These are phyloP conservation scores for Lepidothrix coronata DNA, from an alignment of 2,113 vertebrate species.

Conservation along the genomic window DNA sequence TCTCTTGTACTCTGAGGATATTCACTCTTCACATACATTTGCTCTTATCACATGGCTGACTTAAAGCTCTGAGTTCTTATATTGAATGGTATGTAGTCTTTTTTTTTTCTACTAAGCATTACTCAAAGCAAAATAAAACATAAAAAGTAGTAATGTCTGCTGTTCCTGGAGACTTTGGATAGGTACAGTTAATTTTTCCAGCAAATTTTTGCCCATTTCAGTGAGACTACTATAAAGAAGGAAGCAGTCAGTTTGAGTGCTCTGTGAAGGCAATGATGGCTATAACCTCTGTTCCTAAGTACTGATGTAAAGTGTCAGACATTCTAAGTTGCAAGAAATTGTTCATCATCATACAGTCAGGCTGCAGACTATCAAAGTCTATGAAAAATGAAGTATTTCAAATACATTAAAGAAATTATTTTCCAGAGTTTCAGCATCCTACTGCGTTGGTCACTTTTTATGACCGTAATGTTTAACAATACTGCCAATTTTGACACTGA, in stretches of 20 bases:
- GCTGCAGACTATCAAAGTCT: background rate
- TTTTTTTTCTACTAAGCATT: background rate
- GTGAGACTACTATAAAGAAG: background rate
- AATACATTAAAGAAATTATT: background rate
- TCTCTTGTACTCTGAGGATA: background rate
- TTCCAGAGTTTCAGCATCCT: background rate
- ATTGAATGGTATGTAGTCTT: background rate
- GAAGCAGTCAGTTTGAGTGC: background rate
- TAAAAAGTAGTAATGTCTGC: background rate
- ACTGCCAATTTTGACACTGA: background rate
- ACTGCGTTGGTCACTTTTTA: background rate
- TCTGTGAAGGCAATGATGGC: background rate
- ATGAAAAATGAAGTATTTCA: background rate
- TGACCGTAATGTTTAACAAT: background rate
- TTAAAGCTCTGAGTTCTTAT: background rate
- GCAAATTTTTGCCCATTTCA: background rate
- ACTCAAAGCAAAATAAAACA: background rate
- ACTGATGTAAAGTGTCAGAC: background rate
- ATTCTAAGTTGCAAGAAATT: background rate
- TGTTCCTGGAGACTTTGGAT: background rate
- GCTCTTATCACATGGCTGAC: background rate
- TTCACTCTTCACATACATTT: background rate
- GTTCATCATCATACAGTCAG: background rate
- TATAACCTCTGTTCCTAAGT: background rate
- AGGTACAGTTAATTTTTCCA: background rate